Evolutionary conservation across 1,140 invertebrate genomes (phyloP).

Genomic region (Lithobius niger): DNA sequence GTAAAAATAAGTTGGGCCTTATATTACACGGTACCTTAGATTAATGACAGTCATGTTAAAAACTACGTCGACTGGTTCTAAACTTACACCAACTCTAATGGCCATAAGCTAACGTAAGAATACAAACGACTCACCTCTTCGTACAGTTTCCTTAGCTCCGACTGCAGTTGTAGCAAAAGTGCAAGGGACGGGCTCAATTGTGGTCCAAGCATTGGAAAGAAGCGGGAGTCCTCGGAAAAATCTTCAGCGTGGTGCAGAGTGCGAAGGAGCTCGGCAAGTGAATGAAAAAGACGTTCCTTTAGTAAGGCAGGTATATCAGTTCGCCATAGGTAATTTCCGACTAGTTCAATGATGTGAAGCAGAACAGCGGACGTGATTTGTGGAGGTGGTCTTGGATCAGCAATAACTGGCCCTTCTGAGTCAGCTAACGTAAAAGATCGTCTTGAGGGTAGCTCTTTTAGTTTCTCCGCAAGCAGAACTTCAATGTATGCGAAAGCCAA

Average conservation of each 20-base stretch:
- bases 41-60: too few relatives aligned
- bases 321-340: conserved; percentile 28
- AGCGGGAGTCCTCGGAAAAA: not conserved
- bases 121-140: conserved; percentile 27
- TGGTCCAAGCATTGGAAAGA: conserved; percentile 8
- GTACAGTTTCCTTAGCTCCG: conserved; percentile 28
- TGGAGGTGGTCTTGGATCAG: too few relatives aligned
- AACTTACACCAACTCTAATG: too few relatives aligned
- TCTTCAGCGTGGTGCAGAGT: conserved; percentile 24
- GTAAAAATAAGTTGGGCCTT: too few relatives aligned
- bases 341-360: conserved; percentile 25
- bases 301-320: conserved; percentile 28
- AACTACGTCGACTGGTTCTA: too few relatives aligned
- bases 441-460: not conserved
- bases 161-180: conserved; percentile 24
- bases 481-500: conserved; percentile 31
- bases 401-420: too few relatives aligned
- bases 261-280: conserved; percentile 28
- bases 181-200: conserved; percentile 21
- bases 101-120: too few relatives aligned
- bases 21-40: too few relatives aligned
- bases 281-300: conserved; percentile 31
- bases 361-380: conserved; percentile 26
- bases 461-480: conserved; percentile 11
- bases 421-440: too few relatives aligned